phyloP scores from a whole-genome alignment of 92 coral and sea anemone species.

The Chrysogorgia sp. region DNA sequence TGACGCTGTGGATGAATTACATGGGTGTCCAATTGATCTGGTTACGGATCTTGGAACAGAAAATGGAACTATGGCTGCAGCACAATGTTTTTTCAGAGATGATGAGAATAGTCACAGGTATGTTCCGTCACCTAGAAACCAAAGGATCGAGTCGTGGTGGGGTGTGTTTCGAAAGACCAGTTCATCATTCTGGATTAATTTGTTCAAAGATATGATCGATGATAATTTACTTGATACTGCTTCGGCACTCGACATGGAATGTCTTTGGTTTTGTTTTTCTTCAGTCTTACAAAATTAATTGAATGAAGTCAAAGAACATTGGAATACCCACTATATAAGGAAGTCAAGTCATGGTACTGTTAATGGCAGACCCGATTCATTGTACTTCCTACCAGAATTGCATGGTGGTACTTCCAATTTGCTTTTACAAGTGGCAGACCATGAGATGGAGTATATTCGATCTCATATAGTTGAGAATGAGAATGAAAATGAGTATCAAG shows the following conservation, averaged over 20 bases:
- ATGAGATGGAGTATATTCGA: conserved; percentile 52
- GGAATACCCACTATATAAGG: conserved; percentile 71
- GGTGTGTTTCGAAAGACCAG: conserved; percentile 41
- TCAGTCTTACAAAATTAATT: conserved; percentile 51
- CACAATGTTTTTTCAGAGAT: conserved; percentile 56
- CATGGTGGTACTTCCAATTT: conserved; percentile 55
- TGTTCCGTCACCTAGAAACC: conserved; percentile 56
- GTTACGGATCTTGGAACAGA: conserved; percentile 67
- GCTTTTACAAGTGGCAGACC: conserved; percentile 53
- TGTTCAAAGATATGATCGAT: conserved; percentile 51
- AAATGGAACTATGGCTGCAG: conserved; percentile 65
- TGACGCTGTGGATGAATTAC: conserved; percentile 61
- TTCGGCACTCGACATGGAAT: conserved; percentile 59
- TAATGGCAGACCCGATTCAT: conserved; percentile 68
- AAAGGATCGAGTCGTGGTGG: conserved; percentile 65
- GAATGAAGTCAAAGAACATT: conserved; percentile 63
- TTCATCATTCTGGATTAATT: conserved; percentile 61
- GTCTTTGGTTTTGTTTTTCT: conserved; percentile 73
- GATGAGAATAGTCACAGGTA: conserved; percentile 43
- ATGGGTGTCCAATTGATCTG: conserved; percentile 64
- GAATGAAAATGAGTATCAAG: conserved; percentile 52
- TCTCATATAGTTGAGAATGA: conserved; percentile 47
- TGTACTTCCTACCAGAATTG: conserved; percentile 71
- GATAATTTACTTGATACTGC: conserved; percentile 47
- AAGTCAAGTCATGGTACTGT: conserved; percentile 65